Percentiles rank a stretch among this genome's conserved stretches.
Evolutionary conservation across 2,797 vertebrate genomes (phyloP).

Genomic region (Zenarchopterus dispar): DNA sequence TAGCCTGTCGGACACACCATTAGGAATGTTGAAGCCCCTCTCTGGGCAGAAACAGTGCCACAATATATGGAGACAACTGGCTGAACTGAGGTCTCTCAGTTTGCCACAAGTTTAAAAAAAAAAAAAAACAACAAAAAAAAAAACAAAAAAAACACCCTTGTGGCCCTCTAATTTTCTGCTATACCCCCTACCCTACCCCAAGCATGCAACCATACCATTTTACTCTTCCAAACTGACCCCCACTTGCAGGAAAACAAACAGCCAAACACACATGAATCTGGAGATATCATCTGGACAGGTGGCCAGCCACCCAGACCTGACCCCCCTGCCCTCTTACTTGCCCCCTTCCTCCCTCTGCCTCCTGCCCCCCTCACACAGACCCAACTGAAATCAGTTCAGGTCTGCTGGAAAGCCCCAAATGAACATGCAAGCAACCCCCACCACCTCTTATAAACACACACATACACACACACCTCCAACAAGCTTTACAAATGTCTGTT

Average conservation of each 20-base stretch:
- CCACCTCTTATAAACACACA: constrained; percentile 15
- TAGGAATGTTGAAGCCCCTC: constrained; percentile 52
- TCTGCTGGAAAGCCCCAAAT: constrained; percentile 81
- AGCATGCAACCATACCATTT: constrained; percentile 21
- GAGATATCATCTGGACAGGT: constrained; percentile 85
- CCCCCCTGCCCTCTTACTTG: constrained; percentile 68
- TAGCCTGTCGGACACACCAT: constrained; percentile 20
- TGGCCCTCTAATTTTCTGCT: constrained; percentile 74
- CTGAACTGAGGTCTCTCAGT: constrained; percentile 17
- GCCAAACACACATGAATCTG: constrained; percentile 59
- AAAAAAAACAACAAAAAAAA: too few species aligned
- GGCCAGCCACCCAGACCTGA: constrained; percentile 83
- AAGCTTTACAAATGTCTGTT: constrained; percentile 72
- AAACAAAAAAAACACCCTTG: constrained; percentile 71
- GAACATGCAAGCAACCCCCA: constrained; percentile 59
- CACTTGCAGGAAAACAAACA: constrained; percentile 42
- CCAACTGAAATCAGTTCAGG: constrained; percentile 80
- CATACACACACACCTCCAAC: constrained; percentile 56
- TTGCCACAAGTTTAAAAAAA: constrained; percentile 49
- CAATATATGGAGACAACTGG: background rate
- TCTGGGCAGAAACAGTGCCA: constrained; percentile 38
- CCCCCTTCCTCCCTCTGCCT: constrained; percentile 36
- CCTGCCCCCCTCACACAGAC: constrained; percentile 31
- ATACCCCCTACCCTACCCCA: constrained; percentile 28
- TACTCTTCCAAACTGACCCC: constrained; percentile 25